These are phyloP conservation scores for Manis javanica DNA, from an alignment of 2,797 vertebrate genomes.

Conservation along the genomic window DNA sequence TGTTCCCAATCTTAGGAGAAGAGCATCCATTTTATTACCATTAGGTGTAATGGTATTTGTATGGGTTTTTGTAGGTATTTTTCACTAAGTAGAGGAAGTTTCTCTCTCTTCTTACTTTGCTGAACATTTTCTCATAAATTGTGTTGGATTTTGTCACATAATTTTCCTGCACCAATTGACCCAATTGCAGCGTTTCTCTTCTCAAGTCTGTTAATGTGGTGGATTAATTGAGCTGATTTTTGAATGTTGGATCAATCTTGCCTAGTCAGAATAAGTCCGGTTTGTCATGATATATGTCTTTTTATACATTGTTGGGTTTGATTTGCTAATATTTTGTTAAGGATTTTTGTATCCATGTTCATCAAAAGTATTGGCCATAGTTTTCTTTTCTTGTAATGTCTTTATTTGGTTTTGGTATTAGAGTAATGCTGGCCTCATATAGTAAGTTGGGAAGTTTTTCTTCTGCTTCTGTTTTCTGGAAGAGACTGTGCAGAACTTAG, in stretches of 20 bases:
- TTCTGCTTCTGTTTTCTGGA: not conserved
- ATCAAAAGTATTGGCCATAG: not conserved
- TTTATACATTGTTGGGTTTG: not conserved
- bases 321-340: not conserved
- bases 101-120: not conserved
- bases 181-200: not conserved
- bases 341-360: not conserved
- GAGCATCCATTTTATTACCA: not conserved
- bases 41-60: not conserved
- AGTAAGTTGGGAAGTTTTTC: too few relatives aligned
- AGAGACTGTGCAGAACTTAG: not conserved
- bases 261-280: not conserved
- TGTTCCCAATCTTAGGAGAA: not conserved
- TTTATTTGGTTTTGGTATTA: not conserved
- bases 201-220: not conserved
- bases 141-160: not conserved
- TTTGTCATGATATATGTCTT: not conserved
- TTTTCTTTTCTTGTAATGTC: not conserved
- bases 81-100: not conserved
- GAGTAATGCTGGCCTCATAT: too few relatives aligned
- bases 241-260: not conserved
- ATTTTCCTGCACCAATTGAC: not conserved
- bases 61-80: not conserved
- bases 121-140: not conserved
- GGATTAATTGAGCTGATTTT: not conserved